Base-by-base conservation (phyloP, 2,888 invertebrate species). In the Pheosia tremula region DNA sequence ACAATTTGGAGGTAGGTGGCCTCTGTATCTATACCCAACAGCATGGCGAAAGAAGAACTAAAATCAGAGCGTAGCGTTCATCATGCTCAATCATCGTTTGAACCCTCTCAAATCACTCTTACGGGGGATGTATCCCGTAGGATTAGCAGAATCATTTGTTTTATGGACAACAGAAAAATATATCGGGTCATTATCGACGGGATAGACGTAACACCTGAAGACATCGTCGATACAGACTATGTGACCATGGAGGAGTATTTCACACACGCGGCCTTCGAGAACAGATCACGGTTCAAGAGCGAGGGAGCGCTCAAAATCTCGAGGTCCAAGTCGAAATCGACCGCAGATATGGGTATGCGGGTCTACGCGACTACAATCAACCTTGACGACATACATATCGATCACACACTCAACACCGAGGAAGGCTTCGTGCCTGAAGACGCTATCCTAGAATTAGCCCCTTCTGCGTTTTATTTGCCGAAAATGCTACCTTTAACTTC, bases 311-410 rank as follows among this genome's bases (percentile, higher is more conserved):
- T 87, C 5, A 86, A 81, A 76, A 49, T 65, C 3, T 67, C 78
- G 0, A 82, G 68, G 66, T 81, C 85, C 0, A 82, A 74, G 60
- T 68, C 81, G 1, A 84, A 74, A 49, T 76, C 77, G 11, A 67
- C 59, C 3, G 69, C 67, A 24, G 89, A 87, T n/a, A 64, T 73
- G n/a, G 85, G 82, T 8, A 86, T 87, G 82, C 90, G 88, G 66
- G 90, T 91, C 5, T 93, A 85, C 75, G 90, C 91, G 3, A 93
- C 93, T 4, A 93, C 93, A 3, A 91, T 93, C 66, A 84, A 85
- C 86, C 92, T 93, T 89, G 93, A 93, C 91, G 90, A 93, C 83
- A 92, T 93, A 54, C 74, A 87, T 85, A 93, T 93, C 87, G 93
- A 93, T 85, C 84, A 91, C 84, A 91, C 93, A 80, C 77, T 84